Percentiles rank a stretch among this genome's conserved stretches.
Conservation (phyloP, 2,113 vertebrate genomes). For the Centrocercus urophasianus region DNA sequence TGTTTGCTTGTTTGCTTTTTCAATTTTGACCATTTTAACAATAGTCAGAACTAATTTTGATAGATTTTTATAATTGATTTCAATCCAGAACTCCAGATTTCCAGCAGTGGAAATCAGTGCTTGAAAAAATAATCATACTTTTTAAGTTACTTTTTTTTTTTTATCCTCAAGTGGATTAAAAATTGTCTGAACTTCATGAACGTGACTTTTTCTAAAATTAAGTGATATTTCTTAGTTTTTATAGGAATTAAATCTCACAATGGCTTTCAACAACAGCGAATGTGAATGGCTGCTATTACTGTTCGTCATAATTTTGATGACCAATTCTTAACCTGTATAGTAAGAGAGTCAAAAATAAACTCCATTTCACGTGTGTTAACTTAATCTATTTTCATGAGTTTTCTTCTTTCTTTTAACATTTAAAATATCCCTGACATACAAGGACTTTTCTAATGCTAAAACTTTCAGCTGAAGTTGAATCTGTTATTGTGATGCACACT, state of each 20-base stretch:
- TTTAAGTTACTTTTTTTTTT: no score
- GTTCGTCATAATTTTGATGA: neutral
- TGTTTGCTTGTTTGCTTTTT: neutral
- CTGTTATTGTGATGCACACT: neutral
- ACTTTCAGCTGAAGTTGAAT: neutral
- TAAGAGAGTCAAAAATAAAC: neutral
- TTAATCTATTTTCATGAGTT: neutral
- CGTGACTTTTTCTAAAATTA: neutral
- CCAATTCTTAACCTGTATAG: neutral
- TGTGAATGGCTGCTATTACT: accelerated
- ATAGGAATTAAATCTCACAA: neutral
- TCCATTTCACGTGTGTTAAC: neutral
- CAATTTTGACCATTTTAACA: accelerated
- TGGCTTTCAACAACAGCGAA: neutral
- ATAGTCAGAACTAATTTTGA: neutral
- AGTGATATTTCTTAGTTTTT: neutral
- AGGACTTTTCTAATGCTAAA: neutral
- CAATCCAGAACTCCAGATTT: neutral
- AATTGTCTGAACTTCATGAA: neutral
- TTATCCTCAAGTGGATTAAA: neutral
- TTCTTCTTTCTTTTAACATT: neutral
- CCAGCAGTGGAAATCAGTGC: neutral
- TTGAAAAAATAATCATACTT: neutral
- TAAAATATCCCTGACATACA: neutral
- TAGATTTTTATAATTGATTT: neutral